A percentile compares a stretch with the other conserved stretches of the same genome.
Conservation (phyloP, 2,797 vertebrate genomes). For the Brachyrhaphis roseni region DNA sequence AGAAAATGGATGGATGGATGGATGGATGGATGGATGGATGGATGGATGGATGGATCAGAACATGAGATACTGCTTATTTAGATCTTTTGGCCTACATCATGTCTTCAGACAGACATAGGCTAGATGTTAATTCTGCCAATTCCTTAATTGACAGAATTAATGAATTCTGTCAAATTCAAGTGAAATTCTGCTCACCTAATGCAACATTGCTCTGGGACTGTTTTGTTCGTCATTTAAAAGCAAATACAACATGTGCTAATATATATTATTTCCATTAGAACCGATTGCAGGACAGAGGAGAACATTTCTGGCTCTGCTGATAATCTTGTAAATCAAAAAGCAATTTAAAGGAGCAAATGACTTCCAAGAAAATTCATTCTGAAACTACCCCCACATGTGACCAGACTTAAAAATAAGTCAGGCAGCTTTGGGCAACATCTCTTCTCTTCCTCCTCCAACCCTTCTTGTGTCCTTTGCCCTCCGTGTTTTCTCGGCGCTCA, state of each 20-base stretch:
- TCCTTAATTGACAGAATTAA: no score
- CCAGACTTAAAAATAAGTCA: not conserved
- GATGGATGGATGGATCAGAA: no score
- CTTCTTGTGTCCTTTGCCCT: not conserved
- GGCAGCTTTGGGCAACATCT: not conserved
- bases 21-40: no score
- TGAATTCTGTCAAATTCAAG: not conserved
- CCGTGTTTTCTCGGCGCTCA: conserved; percentile 18
- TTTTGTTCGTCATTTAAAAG: not conserved
- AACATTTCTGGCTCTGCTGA: not conserved
- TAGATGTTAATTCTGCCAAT: no score
- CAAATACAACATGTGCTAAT: not conserved
- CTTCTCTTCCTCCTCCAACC: not conserved
- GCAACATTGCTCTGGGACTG: not conserved
- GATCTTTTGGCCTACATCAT: not conserved
- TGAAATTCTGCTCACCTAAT: not conserved
- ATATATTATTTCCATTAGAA: not conserved
- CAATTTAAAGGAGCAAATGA: conserved; percentile 1
- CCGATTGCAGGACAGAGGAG: not conserved
- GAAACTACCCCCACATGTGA: not conserved
- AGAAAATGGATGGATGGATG: no score
- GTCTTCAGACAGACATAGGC: not conserved
- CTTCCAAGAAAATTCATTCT: not conserved
- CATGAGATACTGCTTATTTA: not conserved
- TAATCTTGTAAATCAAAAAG: conserved; percentile 4